These are phyloP conservation scores for Sminthurides bifidus DNA, from an alignment of 1,140 invertebrate species.

Conservation along the genomic window DNA sequence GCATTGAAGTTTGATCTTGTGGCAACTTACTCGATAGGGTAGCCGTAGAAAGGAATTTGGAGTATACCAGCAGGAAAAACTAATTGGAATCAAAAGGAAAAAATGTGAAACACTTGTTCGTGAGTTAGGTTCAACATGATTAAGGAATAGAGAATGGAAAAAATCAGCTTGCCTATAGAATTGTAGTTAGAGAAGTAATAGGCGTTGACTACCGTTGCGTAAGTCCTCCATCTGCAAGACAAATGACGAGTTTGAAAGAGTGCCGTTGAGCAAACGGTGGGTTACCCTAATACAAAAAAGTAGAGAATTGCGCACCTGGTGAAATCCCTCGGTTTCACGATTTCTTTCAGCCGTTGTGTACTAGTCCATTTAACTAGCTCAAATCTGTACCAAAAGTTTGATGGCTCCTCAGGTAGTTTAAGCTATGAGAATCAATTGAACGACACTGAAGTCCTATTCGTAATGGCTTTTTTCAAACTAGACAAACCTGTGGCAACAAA, in stretches of 20 bases:
- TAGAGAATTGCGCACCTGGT: neutral
- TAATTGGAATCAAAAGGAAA: constrained; percentile 34
- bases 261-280: neutral
- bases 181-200: constrained; percentile 20
- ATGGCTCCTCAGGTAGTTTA: neutral
- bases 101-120: neutral
- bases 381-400: neutral
- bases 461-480: neutral
- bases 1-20: neutral
- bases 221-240: constrained; percentile 11
- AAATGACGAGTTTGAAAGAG: neutral
- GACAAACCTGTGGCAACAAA: neutral
- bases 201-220: constrained; percentile 20
- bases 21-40: constrained; percentile 23
- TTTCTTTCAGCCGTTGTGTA: neutral
- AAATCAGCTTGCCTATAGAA: constrained; percentile 22
- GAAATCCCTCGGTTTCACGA: neutral
- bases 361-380: neutral
- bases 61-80: constrained; percentile 60
- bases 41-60: constrained; percentile 56
- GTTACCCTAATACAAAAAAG: no score
- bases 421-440: neutral
- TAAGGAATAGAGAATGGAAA: neutral
- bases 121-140: neutral
- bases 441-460: neutral